Percentiles rank a stretch among this genome's conserved stretches.
These are phyloP conservation scores for Lanius collurio DNA, from an alignment of 2,113 vertebrate genomes.

Conservation along the genomic window DNA sequence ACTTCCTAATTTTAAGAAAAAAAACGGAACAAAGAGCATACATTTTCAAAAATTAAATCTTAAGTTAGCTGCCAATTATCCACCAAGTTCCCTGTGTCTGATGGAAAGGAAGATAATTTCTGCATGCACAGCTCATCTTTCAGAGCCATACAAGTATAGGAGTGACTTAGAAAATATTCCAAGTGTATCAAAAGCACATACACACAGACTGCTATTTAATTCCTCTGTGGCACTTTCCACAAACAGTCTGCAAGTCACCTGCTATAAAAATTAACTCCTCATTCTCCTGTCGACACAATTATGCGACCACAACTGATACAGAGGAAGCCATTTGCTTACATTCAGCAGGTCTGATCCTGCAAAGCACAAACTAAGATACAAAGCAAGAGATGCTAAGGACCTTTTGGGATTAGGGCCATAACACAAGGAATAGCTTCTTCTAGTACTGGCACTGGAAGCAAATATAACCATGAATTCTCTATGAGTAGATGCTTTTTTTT, in stretches of 20 bases:
- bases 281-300: fast-evolving
- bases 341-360: not conserved
- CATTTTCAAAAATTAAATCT: not conserved
- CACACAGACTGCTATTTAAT: not conserved
- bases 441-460: not conserved
- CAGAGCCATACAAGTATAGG: not conserved
- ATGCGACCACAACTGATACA: not conserved
- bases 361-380: not conserved
- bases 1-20: not conserved
- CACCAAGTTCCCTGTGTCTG: not conserved
- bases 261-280: not conserved
- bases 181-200: not conserved
- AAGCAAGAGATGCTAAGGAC: not conserved
- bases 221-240: not conserved
- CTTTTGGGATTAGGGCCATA: not conserved
- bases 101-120: not conserved
- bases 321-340: not conserved
- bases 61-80: not conserved
- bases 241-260: not conserved
- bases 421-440: not conserved
- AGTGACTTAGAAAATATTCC: not conserved
- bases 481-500: not conserved
- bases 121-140: not conserved
- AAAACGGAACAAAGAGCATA: not conserved
- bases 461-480: not conserved